These are phyloP conservation scores for Callimorpha dominula DNA, from an alignment of 2,888 invertebrate genomes.

Conservation along the genomic window DNA sequence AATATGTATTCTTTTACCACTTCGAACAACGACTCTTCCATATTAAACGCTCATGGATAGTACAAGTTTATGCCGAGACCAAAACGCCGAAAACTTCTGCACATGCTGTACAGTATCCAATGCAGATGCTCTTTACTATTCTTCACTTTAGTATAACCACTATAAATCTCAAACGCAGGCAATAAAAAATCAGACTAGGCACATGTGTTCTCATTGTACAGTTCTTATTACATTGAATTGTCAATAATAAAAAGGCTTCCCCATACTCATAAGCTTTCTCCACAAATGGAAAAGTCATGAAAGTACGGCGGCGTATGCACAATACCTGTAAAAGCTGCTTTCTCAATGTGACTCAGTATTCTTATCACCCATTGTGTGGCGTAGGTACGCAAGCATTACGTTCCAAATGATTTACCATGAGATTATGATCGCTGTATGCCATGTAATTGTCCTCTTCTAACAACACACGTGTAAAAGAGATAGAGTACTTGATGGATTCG, in stretches of 20 bases:
- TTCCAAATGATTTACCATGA: slow-evolving; percentile 43
- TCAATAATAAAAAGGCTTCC: slow-evolving; percentile 30
- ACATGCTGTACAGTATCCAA: background rate
- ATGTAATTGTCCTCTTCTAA: slow-evolving; percentile 25
- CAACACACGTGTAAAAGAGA: slow-evolving; percentile 17
- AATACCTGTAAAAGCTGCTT: slow-evolving; percentile 51
- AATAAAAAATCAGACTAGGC: background rate
- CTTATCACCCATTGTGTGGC: slow-evolving; percentile 54
- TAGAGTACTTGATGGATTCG: slow-evolving; percentile 8
- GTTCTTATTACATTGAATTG: background rate
- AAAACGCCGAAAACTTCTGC: background rate
- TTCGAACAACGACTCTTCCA: background rate
- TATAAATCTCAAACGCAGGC: background rate
- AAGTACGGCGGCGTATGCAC: slow-evolving; percentile 23
- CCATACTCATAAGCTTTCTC: slow-evolving; percentile 47
- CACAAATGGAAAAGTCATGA: slow-evolving; percentile 38
- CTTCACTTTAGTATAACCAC: background rate
- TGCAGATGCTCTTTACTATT: background rate
- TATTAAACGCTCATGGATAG: background rate
- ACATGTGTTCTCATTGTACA: background rate
- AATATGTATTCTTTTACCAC: background rate
- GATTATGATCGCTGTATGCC: slow-evolving; percentile 26
- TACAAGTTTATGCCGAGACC: background rate
- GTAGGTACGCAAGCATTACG: slow-evolving; percentile 30
- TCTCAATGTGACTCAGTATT: slow-evolving; percentile 56